Conservation (phyloP, 2,113 vertebrate species). For the Gymnorhina tibicen region DNA sequence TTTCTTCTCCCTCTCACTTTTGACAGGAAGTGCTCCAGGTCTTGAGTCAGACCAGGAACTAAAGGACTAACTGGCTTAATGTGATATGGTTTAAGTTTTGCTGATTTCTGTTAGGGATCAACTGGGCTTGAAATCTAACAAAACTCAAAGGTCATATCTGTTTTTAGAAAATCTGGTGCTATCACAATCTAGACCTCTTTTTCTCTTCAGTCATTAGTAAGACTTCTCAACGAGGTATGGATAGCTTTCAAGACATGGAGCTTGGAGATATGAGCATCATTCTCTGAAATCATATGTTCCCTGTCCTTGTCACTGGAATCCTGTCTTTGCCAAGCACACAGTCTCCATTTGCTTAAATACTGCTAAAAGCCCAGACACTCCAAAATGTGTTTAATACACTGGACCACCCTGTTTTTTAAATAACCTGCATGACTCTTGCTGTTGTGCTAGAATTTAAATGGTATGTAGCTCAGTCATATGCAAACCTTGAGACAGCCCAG, state of each 20-base stretch:
- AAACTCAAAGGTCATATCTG: background rate
- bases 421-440: background rate
- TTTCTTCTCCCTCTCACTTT: background rate
- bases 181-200: background rate
- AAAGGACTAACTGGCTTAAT: background rate
- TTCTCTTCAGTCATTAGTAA: background rate
- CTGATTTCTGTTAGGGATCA: background rate
- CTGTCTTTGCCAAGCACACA: background rate
- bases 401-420: background rate
- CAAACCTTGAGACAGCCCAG: background rate
- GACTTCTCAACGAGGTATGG: background rate
- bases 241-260: background rate
- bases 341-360: background rate
- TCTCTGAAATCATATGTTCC: background rate
- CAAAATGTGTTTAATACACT: background rate
- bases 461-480: background rate
- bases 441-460: background rate
- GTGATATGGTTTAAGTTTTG: background rate
- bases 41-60: slow-evolving; percentile 1
- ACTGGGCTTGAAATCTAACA: background rate
- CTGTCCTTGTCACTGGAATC: background rate
- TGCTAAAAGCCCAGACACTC: background rate
- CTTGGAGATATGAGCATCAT: background rate
- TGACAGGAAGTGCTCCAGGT: background rate
- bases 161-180: background rate